A percentile compares a stretch with the other conserved stretches of the same genome.
phyloP scores from a whole-genome alignment of 2,797 vertebrate species.

The Trichosurus vulpecula region DNA sequence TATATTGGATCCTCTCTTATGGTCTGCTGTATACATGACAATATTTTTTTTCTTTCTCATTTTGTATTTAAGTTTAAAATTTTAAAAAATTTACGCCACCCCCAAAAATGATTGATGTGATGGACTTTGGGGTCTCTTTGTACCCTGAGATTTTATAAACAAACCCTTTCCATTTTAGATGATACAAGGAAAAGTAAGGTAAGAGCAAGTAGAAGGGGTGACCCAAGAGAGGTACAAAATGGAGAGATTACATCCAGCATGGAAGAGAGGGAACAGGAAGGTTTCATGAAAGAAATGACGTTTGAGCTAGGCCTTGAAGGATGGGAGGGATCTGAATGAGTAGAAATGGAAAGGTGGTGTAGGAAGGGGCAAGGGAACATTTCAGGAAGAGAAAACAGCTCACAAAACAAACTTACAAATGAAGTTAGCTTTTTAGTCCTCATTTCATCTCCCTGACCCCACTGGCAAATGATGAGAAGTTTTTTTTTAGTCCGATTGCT shows the following conservation, averaged over 20 bases:
- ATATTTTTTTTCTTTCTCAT: too few relatives aligned
- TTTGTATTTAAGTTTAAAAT: too few relatives aligned
- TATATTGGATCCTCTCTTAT: too few relatives aligned
- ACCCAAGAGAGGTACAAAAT: not conserved
- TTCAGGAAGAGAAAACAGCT: not conserved
- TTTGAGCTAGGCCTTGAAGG: not conserved
- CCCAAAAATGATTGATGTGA: not conserved
- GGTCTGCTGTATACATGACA: too few relatives aligned
- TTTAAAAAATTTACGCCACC: too few relatives aligned
- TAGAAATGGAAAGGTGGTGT: not conserved
- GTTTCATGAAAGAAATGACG: not conserved
- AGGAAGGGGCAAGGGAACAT: not conserved
- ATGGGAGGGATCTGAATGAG: not conserved
- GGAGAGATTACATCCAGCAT: not conserved
- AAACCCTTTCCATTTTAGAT: not conserved
- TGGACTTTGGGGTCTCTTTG: too few relatives aligned
- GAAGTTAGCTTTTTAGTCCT: not conserved
- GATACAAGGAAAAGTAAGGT: not conserved
- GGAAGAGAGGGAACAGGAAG: not conserved
- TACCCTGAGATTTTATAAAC: not conserved
- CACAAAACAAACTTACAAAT: not conserved
- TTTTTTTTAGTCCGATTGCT: not conserved
- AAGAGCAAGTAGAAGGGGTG: not conserved
- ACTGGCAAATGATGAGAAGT: not conserved
- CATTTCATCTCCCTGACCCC: not conserved